These are phyloP conservation scores for Oncorhynchus tshawytscha DNA, from an alignment of 2,113 vertebrate species.

Conservation along the genomic window DNA sequence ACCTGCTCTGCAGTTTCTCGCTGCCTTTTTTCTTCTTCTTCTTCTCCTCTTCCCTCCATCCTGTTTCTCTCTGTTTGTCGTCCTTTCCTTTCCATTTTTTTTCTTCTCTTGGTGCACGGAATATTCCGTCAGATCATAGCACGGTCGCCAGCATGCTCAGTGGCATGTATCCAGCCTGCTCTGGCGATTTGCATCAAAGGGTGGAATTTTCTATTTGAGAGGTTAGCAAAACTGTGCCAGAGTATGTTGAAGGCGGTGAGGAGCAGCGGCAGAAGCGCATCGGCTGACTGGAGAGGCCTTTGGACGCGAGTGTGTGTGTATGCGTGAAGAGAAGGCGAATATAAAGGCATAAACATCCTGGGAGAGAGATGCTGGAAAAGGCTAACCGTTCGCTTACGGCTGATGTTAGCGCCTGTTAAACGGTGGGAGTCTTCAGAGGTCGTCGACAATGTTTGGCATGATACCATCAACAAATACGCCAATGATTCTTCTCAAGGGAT, in stretches of 20 bases:
- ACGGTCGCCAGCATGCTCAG: constrained; percentile 68
- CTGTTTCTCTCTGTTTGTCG: constrained; percentile 14
- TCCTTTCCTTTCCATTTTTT: not conserved
- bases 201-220: constrained; percentile 46
- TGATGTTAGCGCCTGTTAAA: too few relatives aligned
- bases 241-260: constrained; percentile 69
- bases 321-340: not conserved
- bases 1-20: constrained; percentile 61
- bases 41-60: constrained; percentile 9
- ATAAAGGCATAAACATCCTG: too few relatives aligned
- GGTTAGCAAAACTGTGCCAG: constrained; percentile 74
- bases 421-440: too few relatives aligned
- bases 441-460: too few relatives aligned
- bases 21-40: constrained; percentile 36
- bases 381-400: constrained; percentile 4
- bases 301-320: not conserved
- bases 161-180: constrained; percentile 70
- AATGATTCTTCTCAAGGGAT: too few relatives aligned
- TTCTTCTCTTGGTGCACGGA: constrained; percentile 35
- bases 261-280: constrained; percentile 48
- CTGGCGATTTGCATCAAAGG: constrained; percentile 63
- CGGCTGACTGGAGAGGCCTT: constrained; percentile 46
- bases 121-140: constrained; percentile 61
- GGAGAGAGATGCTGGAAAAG: constrained; percentile 51
- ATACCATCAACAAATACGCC: not conserved